Evolutionary conservation across 2,797 vertebrate species (phyloP).

Genomic region (Apodemus agrarius): DNA sequence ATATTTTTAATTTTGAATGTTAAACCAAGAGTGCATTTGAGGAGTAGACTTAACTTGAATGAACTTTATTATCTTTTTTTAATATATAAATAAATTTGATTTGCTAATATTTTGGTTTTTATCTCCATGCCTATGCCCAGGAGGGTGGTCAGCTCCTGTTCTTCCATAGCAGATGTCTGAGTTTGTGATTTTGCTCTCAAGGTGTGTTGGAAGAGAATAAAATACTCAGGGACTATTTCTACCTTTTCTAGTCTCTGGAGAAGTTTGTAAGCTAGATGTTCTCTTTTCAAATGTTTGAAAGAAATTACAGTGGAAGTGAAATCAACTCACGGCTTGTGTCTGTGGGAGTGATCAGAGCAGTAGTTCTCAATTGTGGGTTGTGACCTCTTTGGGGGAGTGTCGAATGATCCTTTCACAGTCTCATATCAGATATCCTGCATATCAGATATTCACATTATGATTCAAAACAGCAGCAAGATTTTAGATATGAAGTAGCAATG

Average conservation of each 20-base stretch:
- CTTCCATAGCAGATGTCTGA: not conserved
- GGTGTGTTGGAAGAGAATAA: not conserved
- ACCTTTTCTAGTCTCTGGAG: not conserved
- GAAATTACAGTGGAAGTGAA: not conserved
- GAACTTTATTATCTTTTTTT: not conserved
- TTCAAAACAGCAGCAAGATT: not conserved
- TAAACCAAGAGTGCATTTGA: not conserved
- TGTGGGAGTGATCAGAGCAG: not conserved
- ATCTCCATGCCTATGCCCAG: not conserved
- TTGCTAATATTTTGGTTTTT: conserved; percentile 15
- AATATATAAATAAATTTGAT: not conserved
- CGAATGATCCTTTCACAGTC: not conserved
- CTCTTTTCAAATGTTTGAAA: not conserved
- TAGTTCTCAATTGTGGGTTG: not conserved
- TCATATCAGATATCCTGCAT: not conserved
- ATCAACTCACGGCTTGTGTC: not conserved
- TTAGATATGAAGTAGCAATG: not conserved
- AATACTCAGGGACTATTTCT: not conserved
- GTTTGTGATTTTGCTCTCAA: not conserved
- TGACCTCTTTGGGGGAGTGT: too few species aligned
- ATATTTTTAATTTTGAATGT: not conserved
- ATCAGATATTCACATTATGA: not conserved
- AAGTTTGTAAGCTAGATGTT: not conserved
- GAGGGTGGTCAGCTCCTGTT: not conserved
- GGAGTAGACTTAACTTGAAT: not conserved